phyloP scores from a whole-genome alignment of 2,113 vertebrate genomes.

The Eira barbara region DNA sequence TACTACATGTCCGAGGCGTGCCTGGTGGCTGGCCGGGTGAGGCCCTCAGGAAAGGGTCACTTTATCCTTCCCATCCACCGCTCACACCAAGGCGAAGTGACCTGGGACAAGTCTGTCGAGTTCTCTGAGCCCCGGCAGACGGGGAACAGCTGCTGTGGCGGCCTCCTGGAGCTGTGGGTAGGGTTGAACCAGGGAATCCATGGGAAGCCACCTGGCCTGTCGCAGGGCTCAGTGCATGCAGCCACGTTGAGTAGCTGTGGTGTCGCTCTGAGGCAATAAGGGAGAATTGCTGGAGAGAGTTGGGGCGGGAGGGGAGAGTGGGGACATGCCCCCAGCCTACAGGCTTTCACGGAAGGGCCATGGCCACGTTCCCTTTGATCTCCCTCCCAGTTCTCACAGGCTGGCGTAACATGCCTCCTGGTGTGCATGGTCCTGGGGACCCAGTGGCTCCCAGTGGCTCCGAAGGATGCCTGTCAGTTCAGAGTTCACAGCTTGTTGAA shows the following conservation, averaged over 20 bases:
- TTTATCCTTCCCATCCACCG: rapidly evolving
- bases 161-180: not conserved
- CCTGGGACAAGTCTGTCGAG: not conserved
- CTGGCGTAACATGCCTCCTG: rapidly evolving
- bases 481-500: not conserved
- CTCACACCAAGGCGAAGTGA: not conserved
- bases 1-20: rapidly evolving
- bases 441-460: not conserved
- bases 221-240: rapidly evolving
- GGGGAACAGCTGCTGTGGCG: not conserved
- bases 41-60: not conserved
- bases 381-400: not conserved
- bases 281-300: not conserved
- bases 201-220: rapidly evolving
- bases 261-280: not conserved
- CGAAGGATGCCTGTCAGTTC: rapidly evolving
- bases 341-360: not conserved
- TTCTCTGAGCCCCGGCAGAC: not conserved
- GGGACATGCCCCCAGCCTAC: not conserved
- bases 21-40: rapidly evolving
- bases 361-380: not conserved
- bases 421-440: not conserved
- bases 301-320: rapidly evolving
- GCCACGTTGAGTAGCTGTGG: rapidly evolving
- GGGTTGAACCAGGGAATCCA: not conserved